These are phyloP conservation scores for Neuroscelio doddi DNA, from an alignment of 2,888 invertebrate genomes.

Conservation along the genomic window DNA sequence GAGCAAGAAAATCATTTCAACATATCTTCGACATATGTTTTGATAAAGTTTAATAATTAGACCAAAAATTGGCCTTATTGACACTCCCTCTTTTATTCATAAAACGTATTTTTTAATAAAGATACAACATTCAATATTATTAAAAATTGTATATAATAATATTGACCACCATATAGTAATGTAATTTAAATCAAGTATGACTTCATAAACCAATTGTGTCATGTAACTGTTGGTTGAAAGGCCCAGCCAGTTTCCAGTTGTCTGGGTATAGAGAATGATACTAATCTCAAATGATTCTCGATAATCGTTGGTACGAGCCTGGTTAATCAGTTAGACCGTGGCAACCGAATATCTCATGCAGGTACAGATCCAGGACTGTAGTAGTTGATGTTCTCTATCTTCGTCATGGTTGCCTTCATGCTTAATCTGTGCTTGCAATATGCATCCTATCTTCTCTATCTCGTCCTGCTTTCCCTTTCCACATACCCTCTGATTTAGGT, in stretches of 20 bases:
- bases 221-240: slow-evolving; percentile 2
- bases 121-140: too few relatives aligned
- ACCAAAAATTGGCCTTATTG: too few relatives aligned
- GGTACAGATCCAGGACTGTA: slow-evolving; percentile 24
- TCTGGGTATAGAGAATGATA: slow-evolving; percentile 14
- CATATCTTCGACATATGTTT: too few relatives aligned
- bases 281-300: slow-evolving; percentile 24
- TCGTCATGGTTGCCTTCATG: slow-evolving; percentile 24
- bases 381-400: slow-evolving; percentile 33
- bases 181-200: too few relatives aligned
- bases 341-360: slow-evolving; percentile 42
- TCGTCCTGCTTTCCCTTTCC: slow-evolving; percentile 34
- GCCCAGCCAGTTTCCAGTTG: slow-evolving; percentile 13
- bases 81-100: too few relatives aligned
- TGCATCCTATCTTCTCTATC: slow-evolving; percentile 44
- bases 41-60: too few relatives aligned
- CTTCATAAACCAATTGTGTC: not conserved
- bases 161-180: too few relatives aligned
- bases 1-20: too few relatives aligned
- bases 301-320: slow-evolving; percentile 15
- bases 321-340: slow-evolving; percentile 32
- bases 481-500: slow-evolving; percentile 62
- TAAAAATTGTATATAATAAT: too few relatives aligned
- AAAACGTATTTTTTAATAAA: too few relatives aligned
- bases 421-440: slow-evolving; percentile 35